A percentile compares a stretch with the other conserved stretches of the same genome.
Conservation (phyloP, 2,797 vertebrate genomes). For the Borostomias antarcticus region DNA sequence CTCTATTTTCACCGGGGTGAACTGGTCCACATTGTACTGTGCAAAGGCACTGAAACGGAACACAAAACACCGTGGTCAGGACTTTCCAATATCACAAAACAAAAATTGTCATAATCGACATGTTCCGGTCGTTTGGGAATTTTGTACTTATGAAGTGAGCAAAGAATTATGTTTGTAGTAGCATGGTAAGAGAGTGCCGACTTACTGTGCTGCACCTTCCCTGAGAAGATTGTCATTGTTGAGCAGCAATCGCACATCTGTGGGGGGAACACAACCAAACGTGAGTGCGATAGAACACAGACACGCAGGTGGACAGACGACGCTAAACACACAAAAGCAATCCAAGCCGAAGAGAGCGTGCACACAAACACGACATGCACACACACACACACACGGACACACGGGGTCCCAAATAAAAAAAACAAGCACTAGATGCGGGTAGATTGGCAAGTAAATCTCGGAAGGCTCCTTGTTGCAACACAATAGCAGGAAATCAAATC, state of each 20-base stretch:
- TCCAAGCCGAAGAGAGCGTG: neutral
- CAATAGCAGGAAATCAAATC: too few species aligned
- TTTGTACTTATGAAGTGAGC: too few species aligned
- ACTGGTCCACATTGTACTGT: slow-evolving; percentile 98
- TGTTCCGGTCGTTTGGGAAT: too few species aligned
- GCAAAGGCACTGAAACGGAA: slow-evolving; percentile 88
- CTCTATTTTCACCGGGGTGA: slow-evolving; percentile 93
- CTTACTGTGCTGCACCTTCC: slow-evolving; percentile 96
- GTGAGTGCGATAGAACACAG: slow-evolving; percentile 8
- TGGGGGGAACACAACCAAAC: slow-evolving; percentile 42
- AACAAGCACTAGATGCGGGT: too few species aligned
- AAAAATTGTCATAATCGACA: too few species aligned
- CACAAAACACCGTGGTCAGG: neutral
- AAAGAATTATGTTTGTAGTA: neutral
- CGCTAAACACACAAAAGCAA: slow-evolving; percentile 8
- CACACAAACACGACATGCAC: too few species aligned
- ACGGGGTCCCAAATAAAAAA: too few species aligned
- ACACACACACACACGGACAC: slow-evolving; percentile 11
- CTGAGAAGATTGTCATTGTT: slow-evolving; percentile 98
- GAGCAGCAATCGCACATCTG: slow-evolving; percentile 96
- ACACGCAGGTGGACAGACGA: too few species aligned
- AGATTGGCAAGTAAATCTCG: too few species aligned
- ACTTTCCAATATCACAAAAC: too few species aligned
- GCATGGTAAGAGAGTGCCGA: slow-evolving; percentile 36
- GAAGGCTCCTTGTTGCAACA: too few species aligned